Evolutionary conservation across 1,140 invertebrate genomes (phyloP).

Genomic region (Maconellicoccus hirsutus): DNA sequence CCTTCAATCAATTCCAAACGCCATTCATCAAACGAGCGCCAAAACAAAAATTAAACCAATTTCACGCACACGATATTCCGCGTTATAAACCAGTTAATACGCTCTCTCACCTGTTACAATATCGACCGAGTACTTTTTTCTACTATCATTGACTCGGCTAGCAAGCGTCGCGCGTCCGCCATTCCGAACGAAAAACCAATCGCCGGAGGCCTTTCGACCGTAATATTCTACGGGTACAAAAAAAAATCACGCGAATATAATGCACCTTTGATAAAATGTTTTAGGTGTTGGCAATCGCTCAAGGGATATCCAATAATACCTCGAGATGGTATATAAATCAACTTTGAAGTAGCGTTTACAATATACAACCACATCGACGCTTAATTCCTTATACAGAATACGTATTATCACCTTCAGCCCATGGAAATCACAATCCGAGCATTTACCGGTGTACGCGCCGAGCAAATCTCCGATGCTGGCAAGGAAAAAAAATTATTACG

Average conservation of each 20-base stretch:
- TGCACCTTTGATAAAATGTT: neutral
- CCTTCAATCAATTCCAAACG: no score
- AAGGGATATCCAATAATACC: constrained; percentile 4
- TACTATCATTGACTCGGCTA: no score
- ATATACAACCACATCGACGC: constrained; percentile 12
- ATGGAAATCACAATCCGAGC: neutral
- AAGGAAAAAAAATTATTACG: neutral
- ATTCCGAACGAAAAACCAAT: no score
- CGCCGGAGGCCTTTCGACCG: no score
- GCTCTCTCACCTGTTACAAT: no score
- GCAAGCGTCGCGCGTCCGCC: no score
- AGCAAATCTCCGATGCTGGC: neutral
- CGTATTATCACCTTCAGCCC: constrained; percentile 10
- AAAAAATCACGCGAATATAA: neutral
- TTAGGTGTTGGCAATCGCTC: neutral
- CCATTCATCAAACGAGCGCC: no score
- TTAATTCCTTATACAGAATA: constrained; percentile 2
- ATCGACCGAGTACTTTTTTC: no score
- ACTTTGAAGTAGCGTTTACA: neutral
- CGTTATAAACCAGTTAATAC: no score
- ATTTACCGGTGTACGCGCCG: neutral
- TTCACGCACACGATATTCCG: no score
- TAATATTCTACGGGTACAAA: neutral
- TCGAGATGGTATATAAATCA: neutral
- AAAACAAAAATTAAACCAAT: no score